Conservation (phyloP, 2,797 vertebrate species). For the Channa striata region DNA sequence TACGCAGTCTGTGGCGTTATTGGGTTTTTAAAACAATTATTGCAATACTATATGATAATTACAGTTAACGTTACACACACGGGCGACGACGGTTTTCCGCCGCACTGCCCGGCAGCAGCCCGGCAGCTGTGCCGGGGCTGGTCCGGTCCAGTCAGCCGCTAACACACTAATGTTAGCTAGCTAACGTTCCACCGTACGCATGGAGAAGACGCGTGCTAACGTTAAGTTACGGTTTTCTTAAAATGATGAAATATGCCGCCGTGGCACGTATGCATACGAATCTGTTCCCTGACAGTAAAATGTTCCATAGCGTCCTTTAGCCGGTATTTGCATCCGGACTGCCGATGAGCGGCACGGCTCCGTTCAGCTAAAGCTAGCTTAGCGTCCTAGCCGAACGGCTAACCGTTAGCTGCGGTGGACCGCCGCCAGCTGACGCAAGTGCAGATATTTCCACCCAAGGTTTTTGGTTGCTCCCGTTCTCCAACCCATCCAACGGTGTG, state of each 20-base stretch:
- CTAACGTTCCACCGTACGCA: conserved; percentile 11
- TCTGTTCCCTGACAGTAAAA: not conserved
- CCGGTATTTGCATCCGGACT: conserved; percentile 11
- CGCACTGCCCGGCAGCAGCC: conserved; percentile 22
- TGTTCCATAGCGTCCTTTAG: not conserved
- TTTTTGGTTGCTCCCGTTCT: conserved; percentile 67
- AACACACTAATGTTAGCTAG: conserved; percentile 7
- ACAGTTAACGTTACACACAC: not conserved
- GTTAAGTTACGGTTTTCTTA: not conserved
- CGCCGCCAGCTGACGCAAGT: conserved; percentile 82
- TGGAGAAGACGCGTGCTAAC: conserved; percentile 1
- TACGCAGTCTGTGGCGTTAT: fast-evolving
- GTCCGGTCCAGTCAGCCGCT: conserved; percentile 37
- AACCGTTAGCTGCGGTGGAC: conserved; percentile 68
- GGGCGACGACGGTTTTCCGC: not conserved
- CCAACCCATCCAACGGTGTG: conserved; percentile 61
- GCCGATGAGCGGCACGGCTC: conserved; percentile 2
- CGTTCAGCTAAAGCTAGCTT: conserved; percentile 22
- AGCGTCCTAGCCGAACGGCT: conserved; percentile 55
- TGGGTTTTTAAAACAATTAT: not conserved
- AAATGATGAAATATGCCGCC: not conserved
- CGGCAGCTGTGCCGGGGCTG: conserved; percentile 55
- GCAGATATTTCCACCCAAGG: conserved; percentile 79
- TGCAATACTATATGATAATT: fast-evolving
- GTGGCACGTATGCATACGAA: fast-evolving